Conservation (phyloP, 1,140 invertebrate genomes). For the Heliconius eleuchia region DNA sequence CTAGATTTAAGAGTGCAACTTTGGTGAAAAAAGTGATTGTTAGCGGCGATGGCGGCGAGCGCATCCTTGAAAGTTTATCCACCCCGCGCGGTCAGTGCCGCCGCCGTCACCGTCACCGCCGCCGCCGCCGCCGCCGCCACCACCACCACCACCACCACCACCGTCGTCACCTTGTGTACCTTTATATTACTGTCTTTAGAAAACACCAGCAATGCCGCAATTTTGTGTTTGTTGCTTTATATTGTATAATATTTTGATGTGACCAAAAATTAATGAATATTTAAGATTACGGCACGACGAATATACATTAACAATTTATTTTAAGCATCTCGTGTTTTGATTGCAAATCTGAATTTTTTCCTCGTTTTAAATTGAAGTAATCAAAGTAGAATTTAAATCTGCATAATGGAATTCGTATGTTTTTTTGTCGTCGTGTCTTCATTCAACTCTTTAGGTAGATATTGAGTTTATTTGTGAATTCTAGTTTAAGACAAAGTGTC, state of each 20-base stretch:
- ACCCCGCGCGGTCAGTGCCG: conserved; percentile 67
- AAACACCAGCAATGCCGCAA: background rate
- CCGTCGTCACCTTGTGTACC: conserved; percentile 39
- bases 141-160: conserved; percentile 43
- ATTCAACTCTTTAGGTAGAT: too few species aligned
- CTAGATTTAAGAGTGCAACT: conserved; percentile 38
- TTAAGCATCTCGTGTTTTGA: too few species aligned
- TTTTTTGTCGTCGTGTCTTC: too few species aligned
- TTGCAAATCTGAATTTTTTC: too few species aligned
- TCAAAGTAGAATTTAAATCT: too few species aligned
- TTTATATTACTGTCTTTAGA: conserved; percentile 26
- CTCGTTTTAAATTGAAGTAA: too few species aligned
- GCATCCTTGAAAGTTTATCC: conserved; percentile 74
- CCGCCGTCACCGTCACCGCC: conserved; percentile 38
- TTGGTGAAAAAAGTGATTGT: conserved; percentile 33
- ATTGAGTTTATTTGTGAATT: too few species aligned
- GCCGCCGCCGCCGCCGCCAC: conserved; percentile 44
- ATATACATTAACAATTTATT: too few species aligned
- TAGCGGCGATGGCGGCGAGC: conserved; percentile 34
- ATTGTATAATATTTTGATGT: background rate
- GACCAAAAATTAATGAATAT: too few species aligned
- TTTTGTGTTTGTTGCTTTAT: background rate
- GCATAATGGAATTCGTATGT: too few species aligned
- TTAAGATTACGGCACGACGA: too few species aligned
- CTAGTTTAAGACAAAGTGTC: too few species aligned